Base-by-base conservation (phyloP, 2,113 vertebrate genomes). In the Pseudopipra pipra region DNA sequence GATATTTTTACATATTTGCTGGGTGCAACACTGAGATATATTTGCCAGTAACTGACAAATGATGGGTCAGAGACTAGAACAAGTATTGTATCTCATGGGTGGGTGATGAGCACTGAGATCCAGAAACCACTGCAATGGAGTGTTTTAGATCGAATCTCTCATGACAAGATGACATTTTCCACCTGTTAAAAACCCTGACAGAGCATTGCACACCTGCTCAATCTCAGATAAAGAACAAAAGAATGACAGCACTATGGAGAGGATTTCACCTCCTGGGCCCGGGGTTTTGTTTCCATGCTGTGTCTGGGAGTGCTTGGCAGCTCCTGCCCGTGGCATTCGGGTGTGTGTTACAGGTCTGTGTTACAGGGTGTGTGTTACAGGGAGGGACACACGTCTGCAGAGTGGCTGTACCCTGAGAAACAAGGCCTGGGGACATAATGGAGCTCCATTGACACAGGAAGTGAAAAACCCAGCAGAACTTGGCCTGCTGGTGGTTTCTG, bases 131-230 rank as follows among this genome's bases (percentile, higher is more conserved):
- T 14, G 63, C 90, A 61, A 12, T 20, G 31, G 12, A 59, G 67
- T 30, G 80, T 46, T 84, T 74, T 84, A 75, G 65, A 49, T 61
- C 1, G 4, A 72, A 3, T 77, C 56, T 86, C 90, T 81, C 72
- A 9, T 75, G 92, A 90, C 85, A 88, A 74, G 76, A 77, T 93
- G 90, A 93, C 88, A 93, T 94, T 93, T 93, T 49, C 83, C 83
- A 95, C 92, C 92, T 88, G 75, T 67, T 87, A 43, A 30, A 91
- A 76, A 9, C 8, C 24, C 52, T 52, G 56, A 24, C n/a, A 39
- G 65, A 84, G 85, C 47, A 30, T 5, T 67, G 51, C 70, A 95
- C 85, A 94, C 61, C 92, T 96, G 93, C 76, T 80, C 41, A 56
- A 90, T 55, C 56, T 56, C 61, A 78, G 90, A 71, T 84, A 92